Conservation (phyloP, 2,888 invertebrate genomes). For the Cyaniris semiargus region DNA sequence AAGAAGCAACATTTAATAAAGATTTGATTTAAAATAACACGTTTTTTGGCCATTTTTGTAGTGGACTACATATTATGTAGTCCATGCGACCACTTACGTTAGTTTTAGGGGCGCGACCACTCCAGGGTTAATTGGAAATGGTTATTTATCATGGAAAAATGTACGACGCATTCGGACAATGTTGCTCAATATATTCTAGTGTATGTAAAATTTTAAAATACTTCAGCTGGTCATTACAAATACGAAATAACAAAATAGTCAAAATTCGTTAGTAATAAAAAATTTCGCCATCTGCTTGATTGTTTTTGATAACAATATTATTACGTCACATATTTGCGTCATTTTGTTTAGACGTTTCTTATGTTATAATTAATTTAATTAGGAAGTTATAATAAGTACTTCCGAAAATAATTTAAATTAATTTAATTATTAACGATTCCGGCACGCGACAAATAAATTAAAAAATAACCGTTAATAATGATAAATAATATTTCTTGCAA, state of each 20-base stretch:
- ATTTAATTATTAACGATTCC: neutral
- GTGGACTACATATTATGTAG: too few relatives aligned
- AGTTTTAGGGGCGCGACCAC: too few relatives aligned
- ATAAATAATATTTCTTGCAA: too few relatives aligned
- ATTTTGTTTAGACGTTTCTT: neutral
- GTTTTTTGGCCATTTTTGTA: too few relatives aligned
- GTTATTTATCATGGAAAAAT: too few relatives aligned
- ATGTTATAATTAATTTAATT: neutral
- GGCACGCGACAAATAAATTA: neutral
- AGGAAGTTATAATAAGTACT: neutral
- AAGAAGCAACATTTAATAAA: too few relatives aligned
- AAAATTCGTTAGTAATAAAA: constrained; percentile 12
- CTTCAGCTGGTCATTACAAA: neutral
- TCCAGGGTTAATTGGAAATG: too few relatives aligned
- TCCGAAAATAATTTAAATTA: neutral
- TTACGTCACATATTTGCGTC: neutral
- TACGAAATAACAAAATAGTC: neutral
- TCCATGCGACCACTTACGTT: too few relatives aligned
- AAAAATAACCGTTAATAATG: neutral
- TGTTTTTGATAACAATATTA: neutral
- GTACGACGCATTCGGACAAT: too few relatives aligned
- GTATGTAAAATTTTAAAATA: neutral
- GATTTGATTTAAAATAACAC: too few relatives aligned
- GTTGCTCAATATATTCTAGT: too few relatives aligned
- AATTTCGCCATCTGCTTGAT: neutral